Conservation (phyloP, 2,888 invertebrate species). For the Encarsia formosa region DNA sequence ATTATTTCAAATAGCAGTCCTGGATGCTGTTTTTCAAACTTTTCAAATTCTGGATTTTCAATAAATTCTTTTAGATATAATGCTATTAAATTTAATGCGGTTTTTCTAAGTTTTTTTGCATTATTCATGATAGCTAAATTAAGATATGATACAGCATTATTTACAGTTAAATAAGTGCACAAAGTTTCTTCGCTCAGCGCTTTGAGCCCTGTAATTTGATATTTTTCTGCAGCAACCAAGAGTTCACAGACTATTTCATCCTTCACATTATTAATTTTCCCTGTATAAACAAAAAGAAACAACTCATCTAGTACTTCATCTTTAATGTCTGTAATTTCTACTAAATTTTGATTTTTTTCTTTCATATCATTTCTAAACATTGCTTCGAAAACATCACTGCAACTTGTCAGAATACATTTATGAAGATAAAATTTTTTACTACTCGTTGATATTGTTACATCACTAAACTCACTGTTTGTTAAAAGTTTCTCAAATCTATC, state of each 20-base stretch:
- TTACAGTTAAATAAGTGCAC: neutral
- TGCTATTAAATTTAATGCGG: neutral
- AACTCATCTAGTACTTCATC: neutral
- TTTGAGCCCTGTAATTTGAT: neutral
- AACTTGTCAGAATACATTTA: slow-evolving; percentile 2
- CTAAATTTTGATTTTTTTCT: neutral
- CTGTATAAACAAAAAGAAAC: slow-evolving; percentile 5
- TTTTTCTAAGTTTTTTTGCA: neutral
- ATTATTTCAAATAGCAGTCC: too few species aligned
- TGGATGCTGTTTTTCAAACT: neutral
- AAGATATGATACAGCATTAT: neutral
- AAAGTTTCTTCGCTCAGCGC: neutral
- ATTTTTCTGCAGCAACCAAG: slow-evolving; percentile 2
- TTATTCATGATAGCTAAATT: neutral
- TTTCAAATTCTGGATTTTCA: neutral
- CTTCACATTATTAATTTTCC: neutral
- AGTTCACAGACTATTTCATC: neutral
- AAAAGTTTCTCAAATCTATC: neutral
- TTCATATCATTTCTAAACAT: slow-evolving; percentile 8
- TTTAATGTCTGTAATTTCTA: neutral
- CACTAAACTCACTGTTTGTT: neutral
- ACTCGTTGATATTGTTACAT: neutral
- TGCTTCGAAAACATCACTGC: slow-evolving; percentile 3
- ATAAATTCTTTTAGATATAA: neutral
- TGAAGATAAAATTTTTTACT: neutral